phyloP scores from a whole-genome alignment of 2,113 vertebrate genomes.

The Zapus hudsonius region DNA sequence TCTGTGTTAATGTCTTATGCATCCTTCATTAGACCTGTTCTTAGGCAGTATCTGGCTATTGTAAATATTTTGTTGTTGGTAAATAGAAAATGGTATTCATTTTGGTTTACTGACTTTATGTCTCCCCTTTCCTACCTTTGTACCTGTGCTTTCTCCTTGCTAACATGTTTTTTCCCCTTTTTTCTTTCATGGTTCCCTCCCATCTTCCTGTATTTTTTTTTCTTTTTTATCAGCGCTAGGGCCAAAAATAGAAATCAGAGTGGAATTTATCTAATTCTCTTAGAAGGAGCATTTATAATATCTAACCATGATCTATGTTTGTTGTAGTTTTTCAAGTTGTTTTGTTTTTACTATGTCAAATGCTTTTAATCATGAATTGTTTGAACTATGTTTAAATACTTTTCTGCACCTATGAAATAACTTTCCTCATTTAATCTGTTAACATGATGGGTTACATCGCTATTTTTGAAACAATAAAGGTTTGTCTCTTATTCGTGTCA shows the following conservation, averaged over 20 bases:
- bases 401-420: constrained; percentile 18
- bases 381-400: not conserved
- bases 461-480: not conserved
- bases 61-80: not conserved
- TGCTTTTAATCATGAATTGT: constrained; percentile 19
- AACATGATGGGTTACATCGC: not conserved
- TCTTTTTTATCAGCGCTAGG: not conserved
- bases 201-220: rapidly evolving
- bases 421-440: not conserved
- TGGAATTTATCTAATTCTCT: not conserved
- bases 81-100: not conserved
- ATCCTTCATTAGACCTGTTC: not conserved
- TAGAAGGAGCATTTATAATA: not conserved
- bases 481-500: not conserved
- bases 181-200: no score
- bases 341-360: constrained; percentile 32
- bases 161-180: not conserved
- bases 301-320: not conserved
- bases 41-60: not conserved
- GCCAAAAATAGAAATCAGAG: not conserved
- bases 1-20: not conserved
- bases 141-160: not conserved
- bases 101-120: not conserved
- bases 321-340: not conserved
- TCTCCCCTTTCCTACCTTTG: not conserved